Evolutionary conservation across 2,113 vertebrate species (phyloP).

Genomic region (Uropsilus gracilis): DNA sequence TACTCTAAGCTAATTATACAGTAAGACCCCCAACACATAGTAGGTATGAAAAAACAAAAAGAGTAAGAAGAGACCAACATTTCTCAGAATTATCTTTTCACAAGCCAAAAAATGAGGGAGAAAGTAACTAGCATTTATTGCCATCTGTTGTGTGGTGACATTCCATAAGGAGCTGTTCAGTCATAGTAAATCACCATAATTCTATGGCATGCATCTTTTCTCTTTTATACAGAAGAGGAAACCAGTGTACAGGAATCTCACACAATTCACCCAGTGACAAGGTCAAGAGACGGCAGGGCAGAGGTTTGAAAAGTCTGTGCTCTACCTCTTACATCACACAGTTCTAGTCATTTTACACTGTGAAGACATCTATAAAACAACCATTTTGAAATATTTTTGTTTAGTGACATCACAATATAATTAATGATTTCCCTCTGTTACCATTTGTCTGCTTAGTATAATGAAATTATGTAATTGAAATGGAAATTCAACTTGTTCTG

Average conservation of each 20-base stretch:
- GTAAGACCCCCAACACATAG: background rate
- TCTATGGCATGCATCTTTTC: background rate
- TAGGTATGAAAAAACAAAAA: background rate
- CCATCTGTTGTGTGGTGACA: background rate
- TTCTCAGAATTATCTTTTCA: background rate
- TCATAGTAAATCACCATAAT: background rate
- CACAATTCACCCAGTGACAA: background rate
- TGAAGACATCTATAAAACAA: background rate
- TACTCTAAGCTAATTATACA: background rate
- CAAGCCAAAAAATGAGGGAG: background rate
- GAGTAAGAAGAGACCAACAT: background rate
- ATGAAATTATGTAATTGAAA: conserved; percentile 46
- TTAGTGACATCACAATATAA: background rate
- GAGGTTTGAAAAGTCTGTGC: background rate
- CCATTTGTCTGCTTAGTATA: conserved; percentile 10
- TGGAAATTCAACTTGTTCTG: conserved; percentile 28
- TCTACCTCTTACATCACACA: background rate
- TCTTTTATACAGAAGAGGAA: background rate
- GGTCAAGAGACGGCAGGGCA: background rate
- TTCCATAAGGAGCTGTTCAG: background rate
- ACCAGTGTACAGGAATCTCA: background rate
- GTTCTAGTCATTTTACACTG: background rate
- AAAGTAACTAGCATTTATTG: background rate
- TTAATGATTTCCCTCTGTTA: conserved; percentile 15
- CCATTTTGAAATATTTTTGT: conserved; percentile 17